Percentiles rank a stretch among this genome's conserved stretches.
These are phyloP conservation scores for Iguana delicatissima DNA, from an alignment of 2,797 vertebrate species.

Conservation along the genomic window DNA sequence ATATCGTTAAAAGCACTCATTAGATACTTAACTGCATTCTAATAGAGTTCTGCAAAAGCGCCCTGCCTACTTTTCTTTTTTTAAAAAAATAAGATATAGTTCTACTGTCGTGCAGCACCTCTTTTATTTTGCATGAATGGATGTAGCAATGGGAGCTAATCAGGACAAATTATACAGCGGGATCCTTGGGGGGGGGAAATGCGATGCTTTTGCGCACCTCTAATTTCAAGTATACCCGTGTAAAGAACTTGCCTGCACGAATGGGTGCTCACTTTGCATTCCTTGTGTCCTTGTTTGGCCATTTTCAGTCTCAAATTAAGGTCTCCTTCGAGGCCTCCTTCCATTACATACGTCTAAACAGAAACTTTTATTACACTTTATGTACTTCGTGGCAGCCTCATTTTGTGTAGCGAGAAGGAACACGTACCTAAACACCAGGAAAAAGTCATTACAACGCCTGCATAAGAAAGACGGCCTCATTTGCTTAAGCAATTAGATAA, in stretches of 20 bases:
- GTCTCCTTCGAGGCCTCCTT: background rate
- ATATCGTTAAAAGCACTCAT: background rate
- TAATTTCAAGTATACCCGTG: background rate
- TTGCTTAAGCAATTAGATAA: slow-evolving; percentile 6
- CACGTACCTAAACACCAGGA: background rate
- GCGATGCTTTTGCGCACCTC: background rate
- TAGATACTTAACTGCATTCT: background rate
- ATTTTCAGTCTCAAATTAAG: background rate
- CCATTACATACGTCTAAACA: background rate
- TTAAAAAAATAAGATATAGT: background rate
- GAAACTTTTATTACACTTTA: background rate
- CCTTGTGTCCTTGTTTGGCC: background rate
- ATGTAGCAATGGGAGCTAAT: background rate
- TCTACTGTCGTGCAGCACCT: background rate
- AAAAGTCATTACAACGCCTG: slow-evolving; percentile 10
- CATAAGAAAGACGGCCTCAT: background rate
- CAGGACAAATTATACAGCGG: background rate
- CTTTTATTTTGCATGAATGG: background rate
- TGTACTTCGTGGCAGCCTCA: background rate
- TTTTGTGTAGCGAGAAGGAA: background rate
- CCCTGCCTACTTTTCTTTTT: background rate
- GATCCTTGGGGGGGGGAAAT: background rate
- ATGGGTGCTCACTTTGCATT: too few relatives aligned
- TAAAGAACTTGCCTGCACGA: too few relatives aligned
- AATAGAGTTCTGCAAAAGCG: background rate